Percentiles rank a stretch among this genome's conserved stretches.
phyloP scores from a whole-genome alignment of 92 coral and sea anemone species.

The Epizoanthus ramosus region DNA sequence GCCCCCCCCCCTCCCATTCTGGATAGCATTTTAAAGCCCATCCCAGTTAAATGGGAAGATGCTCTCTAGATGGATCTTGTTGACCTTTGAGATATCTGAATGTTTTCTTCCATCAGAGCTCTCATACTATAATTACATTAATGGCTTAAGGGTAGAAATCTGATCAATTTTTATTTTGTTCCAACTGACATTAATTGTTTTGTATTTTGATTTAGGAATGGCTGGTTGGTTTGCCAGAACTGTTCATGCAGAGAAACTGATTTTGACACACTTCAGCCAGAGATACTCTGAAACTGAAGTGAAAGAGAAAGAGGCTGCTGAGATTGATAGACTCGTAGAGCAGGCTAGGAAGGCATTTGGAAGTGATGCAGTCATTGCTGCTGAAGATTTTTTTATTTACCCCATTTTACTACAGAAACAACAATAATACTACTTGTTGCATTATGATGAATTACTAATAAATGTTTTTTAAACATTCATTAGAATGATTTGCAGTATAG shows the following conservation, averaged over 20 bases:
- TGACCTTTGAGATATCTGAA: too few relatives aligned
- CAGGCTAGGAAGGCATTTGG: slow-evolving; percentile 71
- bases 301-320: slow-evolving; percentile 23
- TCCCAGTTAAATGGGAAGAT: too few relatives aligned
- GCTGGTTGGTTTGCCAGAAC: slow-evolving; percentile 80
- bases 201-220: slow-evolving; percentile 69
- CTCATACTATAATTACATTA: too few relatives aligned
- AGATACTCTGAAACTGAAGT: slow-evolving; percentile 73
- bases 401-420: slow-evolving; percentile 41
- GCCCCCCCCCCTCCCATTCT: too few relatives aligned
- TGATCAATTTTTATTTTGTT: background rate
- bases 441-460: too few relatives aligned
- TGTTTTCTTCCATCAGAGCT: too few relatives aligned
- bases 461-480: too few relatives aligned
- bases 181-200: background rate
- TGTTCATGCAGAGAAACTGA: slow-evolving; percentile 75
- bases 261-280: slow-evolving; percentile 96
- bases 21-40: too few relatives aligned
- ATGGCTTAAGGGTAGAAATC: background rate
- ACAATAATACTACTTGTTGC: background rate
- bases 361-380: slow-evolving; percentile 72
- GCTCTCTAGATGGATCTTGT: too few relatives aligned
- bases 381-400: slow-evolving; percentile 79
- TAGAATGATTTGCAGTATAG: too few relatives aligned
- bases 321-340: slow-evolving; percentile 59